Base-by-base conservation (phyloP, 1,140 invertebrate genomes). In the Leptinotarsa texana region DNA sequence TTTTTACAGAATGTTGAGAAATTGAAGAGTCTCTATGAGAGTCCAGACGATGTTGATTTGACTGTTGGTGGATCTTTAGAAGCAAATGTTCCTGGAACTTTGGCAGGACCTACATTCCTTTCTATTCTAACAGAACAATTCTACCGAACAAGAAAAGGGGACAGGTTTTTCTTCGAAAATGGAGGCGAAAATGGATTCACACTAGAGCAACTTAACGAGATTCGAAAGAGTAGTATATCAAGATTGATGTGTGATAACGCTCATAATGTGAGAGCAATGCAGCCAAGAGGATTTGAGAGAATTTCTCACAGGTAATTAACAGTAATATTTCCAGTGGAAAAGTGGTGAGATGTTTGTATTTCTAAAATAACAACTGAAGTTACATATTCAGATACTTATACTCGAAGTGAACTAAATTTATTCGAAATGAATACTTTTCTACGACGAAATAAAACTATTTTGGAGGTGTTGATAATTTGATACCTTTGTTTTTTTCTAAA, bases 121-220 rank as follows among this genome's bases (percentile, higher is more conserved):
- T 98, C 96, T 80, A 94, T 99, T 70, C 86, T 98, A 2, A 92
- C 91, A 0, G 93, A 94, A 81, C 96, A 98, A 85, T 98, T 98
- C 84, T 94, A 92, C 80, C 88, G 92, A 74, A 92, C 94, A 0
- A 90, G 95, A 81, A 91, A 92, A 11, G 95, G 93, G 8, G 95
- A 98, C 84, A 87, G 94, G 74, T 93, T 88, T 84, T 98, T 94
- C 90, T 97, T 91, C 81, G 94, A 96, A 85, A 91, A 91, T 78
- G 89, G 89, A 4, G 89, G 91, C 74, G 87, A 90, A 17, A 87
- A 87, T 61, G 90, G 75, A 15, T 79, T 79, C 33, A 75, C 80
- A 76, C 24, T 71, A 77, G 79, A 63, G 21, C 81, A 85, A 81
- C 69, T 83, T 11, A 87, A 88, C 61, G 93, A 97, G 86, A 92